Evolutionary conservation across 2,888 invertebrate genomes (phyloP), one percentile per base, ranked within the genome.

Genomic region (Spisula subtruncata): DNA sequence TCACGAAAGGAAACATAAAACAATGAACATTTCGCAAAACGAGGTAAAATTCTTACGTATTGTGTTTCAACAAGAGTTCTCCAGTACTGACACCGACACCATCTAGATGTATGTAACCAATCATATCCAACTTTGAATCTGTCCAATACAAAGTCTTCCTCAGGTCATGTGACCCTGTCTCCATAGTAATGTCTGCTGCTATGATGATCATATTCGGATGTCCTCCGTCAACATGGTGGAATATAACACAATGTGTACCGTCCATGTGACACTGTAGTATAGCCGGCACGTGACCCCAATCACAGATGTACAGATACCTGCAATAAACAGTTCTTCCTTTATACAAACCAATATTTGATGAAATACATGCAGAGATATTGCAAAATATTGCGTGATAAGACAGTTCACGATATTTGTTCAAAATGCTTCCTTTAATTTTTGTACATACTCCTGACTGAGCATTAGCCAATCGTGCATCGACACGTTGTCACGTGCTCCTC

Each of bases 121-220:
- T 89, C 48, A 56, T 10, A 32, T 91, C 88, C 32, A 71, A 29
- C 56, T 88, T 89, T 2, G 91, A 91, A 75, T 91, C 91, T 20
- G 89, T 91, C 91, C 91, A 91, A 82, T 84, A 91, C 48, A 91
- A 71, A 20, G 66, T 83, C 60, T 83, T 88, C 75, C n/a, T 48
- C 10, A 25, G 16, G 56, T 80, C 79, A 79, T 56, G n/a, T 81
- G 56, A 41, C 18, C 41, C 85, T 25, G 46, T 14, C 56, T 29
- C 60, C 20, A 60, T 83, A 51, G 54, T 60, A 18, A 83, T 46
- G 29, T 79, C 60, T 66, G 83, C 32, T 80, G 85, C 87, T 54
- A 89, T 84, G 51, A 54, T 83, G 35, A 91, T 83, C 83, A 85
- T 85, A 82, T 91, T 91, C 12, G 91, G 91, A 89, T 89, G 89